phyloP scores from a whole-genome alignment of 2,113 vertebrate genomes.

The Atractosteus spatula region DNA sequence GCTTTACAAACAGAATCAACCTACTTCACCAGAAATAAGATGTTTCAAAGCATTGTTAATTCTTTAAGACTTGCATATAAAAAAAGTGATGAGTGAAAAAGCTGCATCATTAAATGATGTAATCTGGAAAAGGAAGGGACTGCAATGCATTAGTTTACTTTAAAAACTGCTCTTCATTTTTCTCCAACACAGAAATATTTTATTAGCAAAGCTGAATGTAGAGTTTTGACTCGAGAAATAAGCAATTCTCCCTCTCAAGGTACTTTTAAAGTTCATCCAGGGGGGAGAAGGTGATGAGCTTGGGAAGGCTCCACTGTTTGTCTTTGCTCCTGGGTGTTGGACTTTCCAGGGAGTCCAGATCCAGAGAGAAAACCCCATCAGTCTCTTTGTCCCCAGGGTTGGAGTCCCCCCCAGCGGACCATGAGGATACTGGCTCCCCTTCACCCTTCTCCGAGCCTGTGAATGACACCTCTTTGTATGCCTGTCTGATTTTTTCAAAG shows the following conservation, averaged over 20 bases:
- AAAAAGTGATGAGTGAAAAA: too few species aligned
- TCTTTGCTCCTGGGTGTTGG: conserved; percentile 35
- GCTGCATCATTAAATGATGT: too few species aligned
- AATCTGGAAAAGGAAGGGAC: too few species aligned
- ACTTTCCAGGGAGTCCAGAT: conserved; percentile 51
- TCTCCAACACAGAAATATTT: neutral
- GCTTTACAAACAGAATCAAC: too few species aligned
- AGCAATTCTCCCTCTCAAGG: conserved; percentile 1
- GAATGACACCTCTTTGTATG: conserved; percentile 12
- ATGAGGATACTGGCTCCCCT: conserved; percentile 10
- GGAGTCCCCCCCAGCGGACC: neutral
- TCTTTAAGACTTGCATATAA: too few species aligned
- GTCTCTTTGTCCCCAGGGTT: conserved; percentile 19
- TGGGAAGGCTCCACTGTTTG: conserved; percentile 46
- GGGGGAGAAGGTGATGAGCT: conserved; percentile 61
- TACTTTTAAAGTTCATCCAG: conserved; percentile 52
- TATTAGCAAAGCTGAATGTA: too few species aligned
- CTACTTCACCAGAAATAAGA: too few species aligned
- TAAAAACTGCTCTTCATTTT: neutral
- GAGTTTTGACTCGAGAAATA: too few species aligned
- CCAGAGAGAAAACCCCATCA: conserved; percentile 55
- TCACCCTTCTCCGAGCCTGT: neutral
- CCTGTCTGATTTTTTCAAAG: conserved; percentile 11
- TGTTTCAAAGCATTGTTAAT: too few species aligned
- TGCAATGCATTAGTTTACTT: neutral